Evolutionary conservation across 1,140 invertebrate genomes (phyloP).

Genomic region (Cyphomyrmex costatus): DNA sequence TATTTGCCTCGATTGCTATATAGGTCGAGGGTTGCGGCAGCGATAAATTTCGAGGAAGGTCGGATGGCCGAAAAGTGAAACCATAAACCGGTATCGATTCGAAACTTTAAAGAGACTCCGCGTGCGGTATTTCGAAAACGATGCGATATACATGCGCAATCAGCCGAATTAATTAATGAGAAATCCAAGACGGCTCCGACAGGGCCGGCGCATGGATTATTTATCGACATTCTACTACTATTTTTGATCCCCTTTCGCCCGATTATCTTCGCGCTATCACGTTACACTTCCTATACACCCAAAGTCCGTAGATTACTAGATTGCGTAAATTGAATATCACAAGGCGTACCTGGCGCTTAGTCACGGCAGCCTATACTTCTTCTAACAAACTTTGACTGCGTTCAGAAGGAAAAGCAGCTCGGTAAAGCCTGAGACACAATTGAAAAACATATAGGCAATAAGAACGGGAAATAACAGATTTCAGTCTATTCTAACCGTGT

Average conservation of each 20-base stretch:
- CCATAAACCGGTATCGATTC: constrained; percentile 48
- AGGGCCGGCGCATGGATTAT: too few relatives aligned
- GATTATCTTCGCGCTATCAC: constrained; percentile 42
- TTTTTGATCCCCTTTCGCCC: constrained; percentile 11
- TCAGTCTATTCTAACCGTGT: too few relatives aligned
- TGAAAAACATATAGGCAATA: too few relatives aligned
- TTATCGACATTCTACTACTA: background rate
- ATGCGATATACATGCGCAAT: background rate
- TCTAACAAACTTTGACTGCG: background rate
- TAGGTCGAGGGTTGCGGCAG: constrained; percentile 32
- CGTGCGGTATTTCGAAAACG: constrained; percentile 13
- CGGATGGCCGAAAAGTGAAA: constrained; percentile 18
- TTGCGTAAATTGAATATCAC: constrained; percentile 34
- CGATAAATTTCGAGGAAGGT: constrained; percentile 50
- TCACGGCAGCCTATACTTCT: background rate
- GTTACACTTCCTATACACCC: constrained; percentile 9
- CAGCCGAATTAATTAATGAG: constrained; percentile 4
- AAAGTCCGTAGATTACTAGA: constrained; percentile 9
- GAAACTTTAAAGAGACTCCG: background rate
- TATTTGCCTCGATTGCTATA: background rate
- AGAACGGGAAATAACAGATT: too few relatives aligned
- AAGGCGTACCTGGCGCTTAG: background rate
- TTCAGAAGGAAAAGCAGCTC: too few relatives aligned
- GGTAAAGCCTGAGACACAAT: too few relatives aligned
- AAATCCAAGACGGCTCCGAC: background rate